Base-by-base conservation (phyloP, 1,140 invertebrate genomes). In the Drosophila murphyi region DNA sequence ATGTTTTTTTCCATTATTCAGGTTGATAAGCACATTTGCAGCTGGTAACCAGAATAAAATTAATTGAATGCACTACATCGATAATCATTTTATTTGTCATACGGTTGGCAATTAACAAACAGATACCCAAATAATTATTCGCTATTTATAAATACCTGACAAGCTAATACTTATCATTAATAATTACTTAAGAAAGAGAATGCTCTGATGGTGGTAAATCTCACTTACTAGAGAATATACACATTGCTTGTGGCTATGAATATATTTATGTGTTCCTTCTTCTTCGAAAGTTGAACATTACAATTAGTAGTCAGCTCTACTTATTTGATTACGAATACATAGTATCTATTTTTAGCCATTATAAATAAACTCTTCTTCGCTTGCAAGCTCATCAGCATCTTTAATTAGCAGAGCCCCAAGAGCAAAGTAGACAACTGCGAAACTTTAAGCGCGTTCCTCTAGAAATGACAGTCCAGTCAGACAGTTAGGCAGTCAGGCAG, bases 331-430 rank as follows among this genome's bases (percentile, higher is more conserved):
- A 3, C 29, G 12, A 43, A 34, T 28, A 35, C 12, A 59, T 45
- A 20, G 6, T 35, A 60, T 29, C 31, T 34, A 35, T 10, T 48
- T 48, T 48, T 32, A 31, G 10, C 34, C 60, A 45, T 39, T 52
- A 39, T 7, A 7, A 31, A 5, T 8, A 34, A 31, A 37, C 29
- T 73, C 56, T 73, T 60, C 51, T 69, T 73, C 63, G 39, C 48
- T 43, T 31, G n/a, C 4, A 67, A 60, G 60, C 48, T 62, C 60
- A 68, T 48, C 37, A 68, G 61, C 62, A 70, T 88, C 72, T 78
- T 86, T 82, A 86, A 86, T 86, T 86, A 79, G 12, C 43, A 45
- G 34, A 34, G 20, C 32, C 41, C 47, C 35, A 54, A 62, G 41
- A 69, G 28, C 8, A 10, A 41, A 10, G 4, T 20, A 20, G 20